These are phyloP conservation scores for Physeter macrocephalus DNA, from an alignment of 2,113 vertebrate species.

Conservation along the genomic window DNA sequence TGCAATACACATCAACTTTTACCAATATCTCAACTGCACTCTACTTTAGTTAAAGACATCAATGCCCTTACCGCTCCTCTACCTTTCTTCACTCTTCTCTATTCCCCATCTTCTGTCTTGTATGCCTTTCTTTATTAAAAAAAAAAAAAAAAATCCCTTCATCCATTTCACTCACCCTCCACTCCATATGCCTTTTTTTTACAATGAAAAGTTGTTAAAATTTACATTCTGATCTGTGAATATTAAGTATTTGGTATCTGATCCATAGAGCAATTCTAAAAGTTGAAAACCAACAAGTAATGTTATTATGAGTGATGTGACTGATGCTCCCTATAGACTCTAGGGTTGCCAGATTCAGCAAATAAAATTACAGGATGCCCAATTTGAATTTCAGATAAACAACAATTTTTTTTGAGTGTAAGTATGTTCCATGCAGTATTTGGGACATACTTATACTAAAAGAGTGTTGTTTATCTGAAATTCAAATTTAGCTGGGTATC, in stretches of 20 bases:
- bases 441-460: background rate
- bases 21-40: background rate
- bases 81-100: background rate
- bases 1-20: background rate
- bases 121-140: background rate
- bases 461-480: background rate
- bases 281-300: background rate
- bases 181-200: background rate
- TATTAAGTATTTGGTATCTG: background rate
- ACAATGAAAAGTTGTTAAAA: background rate
- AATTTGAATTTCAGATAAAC: background rate
- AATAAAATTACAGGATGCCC: background rate
- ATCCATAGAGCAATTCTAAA: background rate
- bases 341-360: background rate
- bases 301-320: background rate
- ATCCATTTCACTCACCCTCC: background rate
- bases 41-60: background rate
- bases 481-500: background rate
- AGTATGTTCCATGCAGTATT: background rate
- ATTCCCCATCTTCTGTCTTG: background rate
- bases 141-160: background rate
- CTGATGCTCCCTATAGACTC: background rate
- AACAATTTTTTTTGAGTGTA: background rate
- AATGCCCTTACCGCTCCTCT: background rate
- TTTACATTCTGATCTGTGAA: background rate